Conservation (phyloP, 92 coral and sea anemone genomes). For the Palythoa grandiflora region DNA sequence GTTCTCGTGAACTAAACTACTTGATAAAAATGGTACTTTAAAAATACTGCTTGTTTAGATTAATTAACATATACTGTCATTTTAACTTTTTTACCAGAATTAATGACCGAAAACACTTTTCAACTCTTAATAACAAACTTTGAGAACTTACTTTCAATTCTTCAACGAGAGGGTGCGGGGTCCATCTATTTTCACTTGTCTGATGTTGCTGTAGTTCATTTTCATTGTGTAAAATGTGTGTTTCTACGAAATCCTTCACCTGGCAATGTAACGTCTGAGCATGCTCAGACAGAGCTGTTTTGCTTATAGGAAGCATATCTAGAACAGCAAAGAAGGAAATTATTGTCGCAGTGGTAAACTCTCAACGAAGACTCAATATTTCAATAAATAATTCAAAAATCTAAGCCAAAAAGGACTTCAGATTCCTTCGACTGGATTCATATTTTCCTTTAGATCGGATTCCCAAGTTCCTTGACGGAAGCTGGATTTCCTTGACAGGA, state of each 20-base stretch:
- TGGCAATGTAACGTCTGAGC: constrained; percentile 75
- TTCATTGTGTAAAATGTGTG: constrained; percentile 76
- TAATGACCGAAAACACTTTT: not conserved
- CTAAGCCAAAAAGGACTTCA: not conserved
- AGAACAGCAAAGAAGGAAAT: not conserved
- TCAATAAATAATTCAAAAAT: not conserved
- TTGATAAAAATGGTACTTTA: too few relatives aligned
- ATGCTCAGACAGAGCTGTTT: constrained; percentile 65
- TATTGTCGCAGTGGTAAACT: not conserved
- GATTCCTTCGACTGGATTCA: not conserved
- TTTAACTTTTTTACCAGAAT: not conserved
- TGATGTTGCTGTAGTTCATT: constrained; percentile 71
- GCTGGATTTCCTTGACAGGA: too few relatives aligned
- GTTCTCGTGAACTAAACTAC: too few relatives aligned
- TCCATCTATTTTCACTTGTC: constrained; percentile 77
- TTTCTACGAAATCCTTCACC: constrained; percentile 70
- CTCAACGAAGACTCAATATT: not conserved
- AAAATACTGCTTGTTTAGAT: too few relatives aligned
- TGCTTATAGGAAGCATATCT: constrained; percentile 79
- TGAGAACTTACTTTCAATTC: constrained; percentile 77
- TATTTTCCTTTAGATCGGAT: not conserved
- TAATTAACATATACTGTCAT: too few relatives aligned
- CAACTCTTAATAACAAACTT: not conserved
- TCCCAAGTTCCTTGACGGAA: not conserved
- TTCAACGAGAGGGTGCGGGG: constrained; percentile 82